A percentile compares a stretch with the other conserved stretches of the same genome.
phyloP scores from a whole-genome alignment of 92 coral and sea anemone species.

The Epizoanthus stellaris region DNA sequence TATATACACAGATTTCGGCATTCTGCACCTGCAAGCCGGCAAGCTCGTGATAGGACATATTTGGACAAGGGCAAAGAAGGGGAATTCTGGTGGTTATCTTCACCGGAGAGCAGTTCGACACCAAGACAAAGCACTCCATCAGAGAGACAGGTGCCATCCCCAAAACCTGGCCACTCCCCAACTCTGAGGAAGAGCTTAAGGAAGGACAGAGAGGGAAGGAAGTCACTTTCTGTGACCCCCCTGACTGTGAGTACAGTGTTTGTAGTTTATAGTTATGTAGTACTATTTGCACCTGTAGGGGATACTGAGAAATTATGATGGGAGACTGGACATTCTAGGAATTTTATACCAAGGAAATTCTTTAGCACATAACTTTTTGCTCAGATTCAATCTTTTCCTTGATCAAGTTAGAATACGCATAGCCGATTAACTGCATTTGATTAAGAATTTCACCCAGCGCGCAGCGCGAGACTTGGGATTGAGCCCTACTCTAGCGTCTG shows the following conservation, averaged over 20 bases:
- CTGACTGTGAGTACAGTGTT: slow-evolving; percentile 16
- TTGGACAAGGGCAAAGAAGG: slow-evolving; percentile 67
- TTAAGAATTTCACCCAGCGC: too few relatives aligned
- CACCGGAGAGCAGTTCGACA: slow-evolving; percentile 91
- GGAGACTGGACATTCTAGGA: too few relatives aligned
- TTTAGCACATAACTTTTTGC: too few relatives aligned
- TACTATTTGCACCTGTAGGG: too few relatives aligned
- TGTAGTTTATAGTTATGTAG: not conserved
- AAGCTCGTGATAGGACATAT: slow-evolving; percentile 66
- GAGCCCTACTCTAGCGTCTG: too few relatives aligned
- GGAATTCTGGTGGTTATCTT: slow-evolving; percentile 89
- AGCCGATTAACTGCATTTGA: too few relatives aligned
- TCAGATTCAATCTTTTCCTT: too few relatives aligned
- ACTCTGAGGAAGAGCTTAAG: slow-evolving; percentile 37
- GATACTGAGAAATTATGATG: too few relatives aligned
- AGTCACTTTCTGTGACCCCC: slow-evolving; percentile 41
- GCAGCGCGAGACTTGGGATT: too few relatives aligned
- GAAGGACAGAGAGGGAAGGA: slow-evolving; percentile 11
- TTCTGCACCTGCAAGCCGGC: slow-evolving; percentile 87
- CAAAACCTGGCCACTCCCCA: slow-evolving; percentile 59
- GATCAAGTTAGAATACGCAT: too few relatives aligned
- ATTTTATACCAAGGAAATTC: too few relatives aligned
- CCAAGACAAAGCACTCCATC: slow-evolving; percentile 80
- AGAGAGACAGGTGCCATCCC: slow-evolving; percentile 55
- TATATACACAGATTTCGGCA: slow-evolving; percentile 91